phyloP scores from a whole-genome alignment of 35 echinoderm and acorn worm species.

The Eucidaris tribuloides region DNA sequence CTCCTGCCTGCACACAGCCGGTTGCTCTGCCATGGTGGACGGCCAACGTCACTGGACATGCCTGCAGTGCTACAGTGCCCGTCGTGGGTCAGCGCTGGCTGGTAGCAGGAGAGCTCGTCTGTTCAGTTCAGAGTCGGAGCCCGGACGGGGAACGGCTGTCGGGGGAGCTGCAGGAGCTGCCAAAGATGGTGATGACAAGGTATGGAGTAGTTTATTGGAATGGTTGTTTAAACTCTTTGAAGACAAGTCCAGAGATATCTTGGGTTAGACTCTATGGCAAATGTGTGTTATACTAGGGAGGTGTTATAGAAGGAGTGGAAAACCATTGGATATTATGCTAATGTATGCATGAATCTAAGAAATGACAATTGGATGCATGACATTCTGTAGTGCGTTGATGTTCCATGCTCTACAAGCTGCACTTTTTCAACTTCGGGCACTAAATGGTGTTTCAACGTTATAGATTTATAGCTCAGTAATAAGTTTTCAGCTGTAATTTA shows the following conservation, averaged over 20 bases:
- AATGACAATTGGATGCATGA: too few relatives aligned
- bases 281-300: too few relatives aligned
- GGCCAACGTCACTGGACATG: constrained; percentile 95
- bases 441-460: not conserved
- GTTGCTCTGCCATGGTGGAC: constrained; percentile 88
- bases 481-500: too few relatives aligned
- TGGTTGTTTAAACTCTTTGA: too few relatives aligned
- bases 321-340: too few relatives aligned
- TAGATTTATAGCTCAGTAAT: too few relatives aligned
- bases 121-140: constrained; percentile 17
- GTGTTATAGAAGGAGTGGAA: too few relatives aligned
- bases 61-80: constrained; percentile 74
- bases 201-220: too few relatives aligned
- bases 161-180: constrained; percentile 26
- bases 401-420: not conserved
- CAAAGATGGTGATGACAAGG: constrained; percentile 34
- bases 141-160: not conserved
- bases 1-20: constrained; percentile 74
- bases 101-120: constrained; percentile 2
- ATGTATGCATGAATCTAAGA: too few relatives aligned
- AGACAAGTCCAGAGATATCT: not conserved
- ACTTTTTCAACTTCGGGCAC: not conserved
- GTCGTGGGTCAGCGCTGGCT: constrained; percentile 34
- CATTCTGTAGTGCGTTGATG: too few relatives aligned
- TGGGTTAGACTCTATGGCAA: too few relatives aligned